These are phyloP conservation scores for Magallana angulata DNA, from an alignment of 1,140 invertebrate genomes.

Conservation along the genomic window DNA sequence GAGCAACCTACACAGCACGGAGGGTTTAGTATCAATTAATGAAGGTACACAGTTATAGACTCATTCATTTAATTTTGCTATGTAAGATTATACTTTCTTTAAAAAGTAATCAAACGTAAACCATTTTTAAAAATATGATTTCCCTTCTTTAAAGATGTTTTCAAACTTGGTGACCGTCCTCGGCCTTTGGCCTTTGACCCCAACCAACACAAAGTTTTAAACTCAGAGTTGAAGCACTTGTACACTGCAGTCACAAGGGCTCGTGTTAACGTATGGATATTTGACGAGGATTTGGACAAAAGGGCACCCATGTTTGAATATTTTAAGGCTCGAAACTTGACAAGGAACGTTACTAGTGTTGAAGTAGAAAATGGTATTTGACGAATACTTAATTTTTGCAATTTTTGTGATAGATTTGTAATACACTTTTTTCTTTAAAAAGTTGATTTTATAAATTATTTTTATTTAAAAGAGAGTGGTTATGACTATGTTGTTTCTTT, in stretches of 20 bases:
- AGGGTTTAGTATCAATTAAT: constrained; percentile 65
- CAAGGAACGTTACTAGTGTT: constrained; percentile 50
- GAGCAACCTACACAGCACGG: not conserved
- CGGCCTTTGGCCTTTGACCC: constrained; percentile 73
- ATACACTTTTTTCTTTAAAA: too few species aligned
- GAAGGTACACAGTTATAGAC: constrained; percentile 63
- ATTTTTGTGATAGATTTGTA: too few species aligned
- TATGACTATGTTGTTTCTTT: too few species aligned
- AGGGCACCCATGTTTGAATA: constrained; percentile 75
- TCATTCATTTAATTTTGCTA: too few species aligned
- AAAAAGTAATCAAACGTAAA: too few species aligned
- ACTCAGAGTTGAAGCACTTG: constrained; percentile 74
- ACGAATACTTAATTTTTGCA: too few species aligned
- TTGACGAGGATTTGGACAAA: constrained; percentile 71
- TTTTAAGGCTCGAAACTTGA: constrained; percentile 68
- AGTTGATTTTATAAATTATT: too few species aligned
- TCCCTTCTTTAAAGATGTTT: too few species aligned
- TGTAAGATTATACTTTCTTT: too few species aligned
- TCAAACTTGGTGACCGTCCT: constrained; percentile 64
- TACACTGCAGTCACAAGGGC: constrained; percentile 74
- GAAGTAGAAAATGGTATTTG: constrained; percentile 56
- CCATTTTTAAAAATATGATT: too few species aligned
- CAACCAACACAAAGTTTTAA: constrained; percentile 74
- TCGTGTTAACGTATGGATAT: constrained; percentile 75
- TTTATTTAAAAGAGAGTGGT: too few species aligned